phyloP scores from a whole-genome alignment of 2,797 vertebrate species.

The Pantherophis vulpinus region DNA sequence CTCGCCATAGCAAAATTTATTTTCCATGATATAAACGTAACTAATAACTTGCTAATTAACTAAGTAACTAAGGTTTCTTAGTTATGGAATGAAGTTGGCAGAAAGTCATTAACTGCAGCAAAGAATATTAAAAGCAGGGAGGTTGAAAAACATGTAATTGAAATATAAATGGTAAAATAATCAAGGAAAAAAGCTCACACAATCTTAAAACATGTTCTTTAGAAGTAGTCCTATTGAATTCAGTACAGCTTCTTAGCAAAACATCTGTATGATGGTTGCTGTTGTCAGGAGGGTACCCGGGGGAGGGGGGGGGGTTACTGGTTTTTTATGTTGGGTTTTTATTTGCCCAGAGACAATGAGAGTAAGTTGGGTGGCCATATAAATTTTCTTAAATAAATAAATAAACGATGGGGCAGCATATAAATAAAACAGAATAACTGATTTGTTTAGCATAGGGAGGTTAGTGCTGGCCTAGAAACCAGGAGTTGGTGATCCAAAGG shows the following conservation, averaged over 20 bases:
- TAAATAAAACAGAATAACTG: neutral
- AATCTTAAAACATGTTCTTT: neutral
- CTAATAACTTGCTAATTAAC: neutral
- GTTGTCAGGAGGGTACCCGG: neutral
- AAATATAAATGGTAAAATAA: neutral
- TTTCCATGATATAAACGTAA: neutral
- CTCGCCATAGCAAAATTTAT: neutral
- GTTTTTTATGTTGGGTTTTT: neutral
- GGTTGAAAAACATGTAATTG: neutral
- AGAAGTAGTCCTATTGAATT: neutral
- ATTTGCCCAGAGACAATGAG: neutral
- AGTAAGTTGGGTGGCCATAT: neutral
- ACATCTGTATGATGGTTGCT: neutral
- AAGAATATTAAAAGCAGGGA: neutral
- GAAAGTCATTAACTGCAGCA: neutral
- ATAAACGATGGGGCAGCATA: neutral
- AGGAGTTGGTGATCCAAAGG: neutral
- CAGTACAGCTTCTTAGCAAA: neutral
- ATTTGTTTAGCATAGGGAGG: neutral
- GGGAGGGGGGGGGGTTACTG: no score
- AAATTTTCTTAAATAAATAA: neutral
- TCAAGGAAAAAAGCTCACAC: neutral
- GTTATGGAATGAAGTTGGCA: neutral
- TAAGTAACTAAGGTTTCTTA: neutral
- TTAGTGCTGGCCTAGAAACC: no score